Base-by-base conservation (phyloP, 2,797 vertebrate species). In the Gambusia yucatana region DNA sequence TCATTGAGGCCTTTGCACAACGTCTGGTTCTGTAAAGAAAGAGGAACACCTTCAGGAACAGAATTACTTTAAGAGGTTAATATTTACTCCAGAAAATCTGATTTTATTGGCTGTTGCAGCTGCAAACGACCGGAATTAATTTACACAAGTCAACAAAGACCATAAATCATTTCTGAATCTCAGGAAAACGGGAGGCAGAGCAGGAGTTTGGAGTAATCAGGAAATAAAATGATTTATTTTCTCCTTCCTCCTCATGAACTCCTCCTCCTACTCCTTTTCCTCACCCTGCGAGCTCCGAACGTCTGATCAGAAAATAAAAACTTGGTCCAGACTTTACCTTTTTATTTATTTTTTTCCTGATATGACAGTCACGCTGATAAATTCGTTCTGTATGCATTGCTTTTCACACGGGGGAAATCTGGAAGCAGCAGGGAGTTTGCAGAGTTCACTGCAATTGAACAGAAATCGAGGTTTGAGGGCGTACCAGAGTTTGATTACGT, bases 1-100 rank as follows among this genome's bases (percentile, higher is more conserved):
- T 94, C 92, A 70, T 87, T 92, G 48, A 94, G 92, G 76, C 93
- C 90, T 91, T 94, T 94, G 48, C 93, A 92, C 91, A 94, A 76
- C 47, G 90, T 89, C 88, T 90, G 91, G 25, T 86, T 92, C 93
- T 92, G 88, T 4, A 76, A 75, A 59, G 20, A 88, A 30, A 77
- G 36, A 69, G 63, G 9, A 67, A 63, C 16, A 36, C 7, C 11
- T 30, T 33, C 69, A n/a, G n/a, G 6, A 16, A 16, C 14, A 36
- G 13, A 69, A 69, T 43, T 43, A 43, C 39, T 69, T 13, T 43
- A 20, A 43, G 11, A 43, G 6, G 43, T n/a, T 11, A 41, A 25
- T 41, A n/a, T 69, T 43, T 28, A 69, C 22, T 25, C 39, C 22
- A 43, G 11, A 69, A n/a, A 69, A 69, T 22, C 41, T 13, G 65